phyloP scores from a whole-genome alignment of 2,113 vertebrate genomes.

The Bufo bufo region DNA sequence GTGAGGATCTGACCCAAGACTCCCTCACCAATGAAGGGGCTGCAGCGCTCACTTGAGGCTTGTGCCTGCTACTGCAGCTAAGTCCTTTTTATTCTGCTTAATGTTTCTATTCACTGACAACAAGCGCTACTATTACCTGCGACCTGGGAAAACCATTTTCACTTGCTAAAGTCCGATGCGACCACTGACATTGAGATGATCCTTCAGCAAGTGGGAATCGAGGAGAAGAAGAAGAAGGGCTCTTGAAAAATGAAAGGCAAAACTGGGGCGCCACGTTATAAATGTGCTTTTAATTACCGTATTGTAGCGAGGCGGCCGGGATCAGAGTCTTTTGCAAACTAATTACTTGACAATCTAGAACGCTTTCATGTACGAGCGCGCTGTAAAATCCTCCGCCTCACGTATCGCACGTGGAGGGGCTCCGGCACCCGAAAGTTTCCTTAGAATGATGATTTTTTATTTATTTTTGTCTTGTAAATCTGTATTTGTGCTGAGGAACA shows the following conservation, averaged over 20 bases:
- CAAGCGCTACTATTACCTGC: no score
- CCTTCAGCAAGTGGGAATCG: neutral
- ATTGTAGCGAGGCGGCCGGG: neutral
- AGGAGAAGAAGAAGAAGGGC: neutral
- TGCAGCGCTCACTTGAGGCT: no score
- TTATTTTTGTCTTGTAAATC: constrained; percentile 11
- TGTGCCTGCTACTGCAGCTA: no score
- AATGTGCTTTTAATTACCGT: constrained; percentile 14
- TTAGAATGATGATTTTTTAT: neutral
- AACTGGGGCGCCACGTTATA: neutral
- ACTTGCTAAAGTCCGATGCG: no score
- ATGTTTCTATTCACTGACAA: no score
- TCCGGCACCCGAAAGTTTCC: neutral
- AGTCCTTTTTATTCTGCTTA: no score
- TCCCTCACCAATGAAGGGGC: no score
- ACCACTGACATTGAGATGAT: no score
- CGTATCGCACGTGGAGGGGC: neutral
- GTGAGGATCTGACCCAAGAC: no score
- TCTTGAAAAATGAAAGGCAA: constrained; percentile 14
- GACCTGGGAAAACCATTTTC: no score
- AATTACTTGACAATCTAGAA: constrained; percentile 32
- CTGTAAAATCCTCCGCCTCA: neutral
- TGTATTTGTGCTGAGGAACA: constrained; percentile 26
- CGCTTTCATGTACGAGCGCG: constrained; percentile 2
- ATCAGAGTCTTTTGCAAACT: constrained; percentile 1